phyloP scores from a whole-genome alignment of 1,140 invertebrate genomes.

The Panagrolaimus sp. region DNA sequence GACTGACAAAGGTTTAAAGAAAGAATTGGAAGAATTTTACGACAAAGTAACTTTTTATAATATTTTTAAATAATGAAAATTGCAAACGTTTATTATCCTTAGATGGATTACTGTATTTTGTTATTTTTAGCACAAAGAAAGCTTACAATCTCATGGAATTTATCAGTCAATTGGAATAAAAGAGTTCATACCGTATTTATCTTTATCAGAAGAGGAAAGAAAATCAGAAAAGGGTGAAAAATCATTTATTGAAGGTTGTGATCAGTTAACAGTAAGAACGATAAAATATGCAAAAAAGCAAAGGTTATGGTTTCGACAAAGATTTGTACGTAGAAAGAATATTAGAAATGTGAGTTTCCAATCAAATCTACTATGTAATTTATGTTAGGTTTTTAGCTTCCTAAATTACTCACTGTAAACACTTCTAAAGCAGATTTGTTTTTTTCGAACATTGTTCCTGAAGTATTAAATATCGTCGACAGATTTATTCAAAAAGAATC shows the following conservation, averaged over 20 bases:
- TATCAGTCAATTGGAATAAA: slow-evolving; percentile 96
- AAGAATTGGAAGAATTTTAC: slow-evolving; percentile 42
- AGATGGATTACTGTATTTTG: neutral
- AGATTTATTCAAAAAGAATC: slow-evolving; percentile 21
- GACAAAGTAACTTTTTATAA: slow-evolving; percentile 31
- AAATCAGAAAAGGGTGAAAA: slow-evolving; percentile 64
- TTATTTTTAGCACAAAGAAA: slow-evolving; percentile 31
- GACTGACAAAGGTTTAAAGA: slow-evolving; percentile 68
- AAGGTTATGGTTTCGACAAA: slow-evolving; percentile 75
- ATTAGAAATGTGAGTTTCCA: slow-evolving; percentile 33
- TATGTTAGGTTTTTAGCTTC: too few species aligned
- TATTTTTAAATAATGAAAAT: too few species aligned
- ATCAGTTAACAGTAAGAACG: slow-evolving; percentile 70
- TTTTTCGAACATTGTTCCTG: slow-evolving; percentile 35
- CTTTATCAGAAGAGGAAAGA: slow-evolving; percentile 66
- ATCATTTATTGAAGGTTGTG: slow-evolving; percentile 63
- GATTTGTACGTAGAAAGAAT: slow-evolving; percentile 67
- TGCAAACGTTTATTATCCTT: neutral
- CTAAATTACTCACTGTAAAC: slow-evolving; percentile 13
- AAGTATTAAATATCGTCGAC: slow-evolving; percentile 30
- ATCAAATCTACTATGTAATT: neutral
- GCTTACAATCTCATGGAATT: slow-evolving; percentile 74
- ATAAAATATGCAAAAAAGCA: slow-evolving; percentile 76
- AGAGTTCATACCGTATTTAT: slow-evolving; percentile 84
- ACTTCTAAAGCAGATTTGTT: slow-evolving; percentile 29